Evolutionary conservation across 2,888 invertebrate species (phyloP).

Genomic region (Atethmia centrago): DNA sequence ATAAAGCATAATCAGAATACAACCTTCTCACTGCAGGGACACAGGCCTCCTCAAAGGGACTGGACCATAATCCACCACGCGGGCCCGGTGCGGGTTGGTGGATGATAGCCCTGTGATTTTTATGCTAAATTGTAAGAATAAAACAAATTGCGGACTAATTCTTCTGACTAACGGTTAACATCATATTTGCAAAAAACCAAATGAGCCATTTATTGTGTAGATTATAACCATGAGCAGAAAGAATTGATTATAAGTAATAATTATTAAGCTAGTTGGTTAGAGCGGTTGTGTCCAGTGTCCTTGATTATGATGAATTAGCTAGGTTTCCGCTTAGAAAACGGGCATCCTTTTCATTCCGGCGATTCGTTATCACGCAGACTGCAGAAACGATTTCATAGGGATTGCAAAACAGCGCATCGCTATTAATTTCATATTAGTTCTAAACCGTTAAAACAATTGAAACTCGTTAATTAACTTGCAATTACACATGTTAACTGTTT

Average conservation of each 20-base stretch:
- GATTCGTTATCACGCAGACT: conserved; percentile 39
- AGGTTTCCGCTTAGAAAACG: conserved; percentile 74
- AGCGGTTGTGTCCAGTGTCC: conserved; percentile 18
- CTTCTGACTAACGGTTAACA: not conserved
- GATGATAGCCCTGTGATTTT: not conserved
- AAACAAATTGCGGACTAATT: not conserved
- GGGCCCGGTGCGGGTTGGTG: not conserved
- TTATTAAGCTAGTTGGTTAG: not conserved
- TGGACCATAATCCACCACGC: not conserved
- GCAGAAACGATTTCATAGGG: conserved; percentile 38
- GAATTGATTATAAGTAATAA: conserved; percentile 3
- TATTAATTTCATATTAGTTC: conserved; percentile 40
- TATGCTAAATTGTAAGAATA: not conserved
- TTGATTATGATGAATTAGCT: conserved; percentile 44
- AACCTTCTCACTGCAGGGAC: not conserved
- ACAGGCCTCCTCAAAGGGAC: not conserved
- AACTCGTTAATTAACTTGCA: conserved; percentile 28
- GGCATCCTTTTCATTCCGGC: conserved; percentile 61
- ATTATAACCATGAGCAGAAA: conserved; percentile 16
- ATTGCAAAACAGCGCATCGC: conserved; percentile 46
- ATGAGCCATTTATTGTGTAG: not conserved
- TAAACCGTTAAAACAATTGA: conserved; percentile 29
- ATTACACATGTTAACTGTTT: conserved; percentile 25
- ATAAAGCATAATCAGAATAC: not conserved
- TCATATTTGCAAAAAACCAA: not conserved